Conservation (phyloP, 2,888 invertebrate genomes). For the Eristalis pertinax region DNA sequence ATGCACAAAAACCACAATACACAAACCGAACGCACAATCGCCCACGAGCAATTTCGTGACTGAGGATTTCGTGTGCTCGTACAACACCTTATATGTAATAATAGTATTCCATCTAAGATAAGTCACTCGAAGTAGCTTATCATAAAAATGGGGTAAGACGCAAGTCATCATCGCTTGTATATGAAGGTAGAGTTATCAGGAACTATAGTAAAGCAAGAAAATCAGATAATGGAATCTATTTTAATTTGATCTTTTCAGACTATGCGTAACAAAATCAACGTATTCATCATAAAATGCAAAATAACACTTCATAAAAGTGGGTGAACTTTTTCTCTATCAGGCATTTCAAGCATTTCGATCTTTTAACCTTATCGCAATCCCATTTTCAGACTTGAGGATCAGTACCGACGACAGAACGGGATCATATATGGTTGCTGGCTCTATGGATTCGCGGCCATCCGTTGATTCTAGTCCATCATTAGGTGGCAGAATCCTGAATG, state of each 20-base stretch:
- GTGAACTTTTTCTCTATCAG: too few species aligned
- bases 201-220: too few species aligned
- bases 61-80: not conserved
- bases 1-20: not conserved
- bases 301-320: too few species aligned
- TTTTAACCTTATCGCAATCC: not conserved
- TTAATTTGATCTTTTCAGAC: too few species aligned
- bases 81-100: not conserved
- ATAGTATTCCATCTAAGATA: not conserved
- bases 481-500: slow-evolving; percentile 75
- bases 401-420: not conserved
- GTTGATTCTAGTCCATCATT: not conserved
- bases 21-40: not conserved
- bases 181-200: not conserved
- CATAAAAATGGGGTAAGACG: not conserved
- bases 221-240: too few species aligned
- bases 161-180: not conserved
- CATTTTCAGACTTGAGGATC: not conserved
- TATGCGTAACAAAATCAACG: too few species aligned
- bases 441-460: not conserved
- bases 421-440: not conserved
- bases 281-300: not conserved
- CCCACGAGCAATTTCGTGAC: not conserved
- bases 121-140: not conserved
- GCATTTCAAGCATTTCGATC: not conserved